Base-by-base conservation (phyloP, 2,797 vertebrate genomes). In the Poecilia velifera region DNA sequence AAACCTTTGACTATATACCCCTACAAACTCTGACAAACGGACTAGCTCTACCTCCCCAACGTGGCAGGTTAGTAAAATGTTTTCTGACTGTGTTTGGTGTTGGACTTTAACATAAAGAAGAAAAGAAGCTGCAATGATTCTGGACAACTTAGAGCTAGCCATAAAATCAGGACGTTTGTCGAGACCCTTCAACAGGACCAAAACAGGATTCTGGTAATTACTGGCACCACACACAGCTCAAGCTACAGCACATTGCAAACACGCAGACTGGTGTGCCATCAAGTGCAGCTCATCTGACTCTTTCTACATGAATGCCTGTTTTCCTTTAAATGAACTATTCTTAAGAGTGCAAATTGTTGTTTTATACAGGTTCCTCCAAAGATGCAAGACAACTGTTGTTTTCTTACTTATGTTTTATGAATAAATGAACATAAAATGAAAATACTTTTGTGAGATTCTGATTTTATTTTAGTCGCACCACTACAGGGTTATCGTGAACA, bases 1-100 rank as follows among this genome's bases (percentile, higher is more conserved):
- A 41, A 51, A 70, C 47, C 70, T 0, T 72, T 77, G 88, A 79
- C 55, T n/a, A 41, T 73, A 39, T 80, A 71, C 51, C 79, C 81
- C 6, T 45, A 73, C 68, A 20, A 79, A 28, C 81, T 84, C 76
- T 86, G 55, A 84, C 31, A 28, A 76, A 31, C 73, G 12, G 36
- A 6, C 16, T 41, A 62, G 51, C 12, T 16, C 53, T 46, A 55
- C 72, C 74, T 55, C 39, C 0, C 10, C 8, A 22, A 83, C 39
- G 53, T 43, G 46, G 66, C 41, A 55, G 53, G 14, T 77, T 41
- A 55, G 74, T 16, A 62, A 78, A 43, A 43, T 4, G n/a, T 72
- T 75, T 25, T 59, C 72, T 76, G 75, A 79, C 72, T 77, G 34
- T 66, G 59, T 7, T 14, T 62, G 18, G 68, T 78, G 36, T 62